phyloP scores from a whole-genome alignment of 1,140 invertebrate genomes.

The Phthorimaea operculella region DNA sequence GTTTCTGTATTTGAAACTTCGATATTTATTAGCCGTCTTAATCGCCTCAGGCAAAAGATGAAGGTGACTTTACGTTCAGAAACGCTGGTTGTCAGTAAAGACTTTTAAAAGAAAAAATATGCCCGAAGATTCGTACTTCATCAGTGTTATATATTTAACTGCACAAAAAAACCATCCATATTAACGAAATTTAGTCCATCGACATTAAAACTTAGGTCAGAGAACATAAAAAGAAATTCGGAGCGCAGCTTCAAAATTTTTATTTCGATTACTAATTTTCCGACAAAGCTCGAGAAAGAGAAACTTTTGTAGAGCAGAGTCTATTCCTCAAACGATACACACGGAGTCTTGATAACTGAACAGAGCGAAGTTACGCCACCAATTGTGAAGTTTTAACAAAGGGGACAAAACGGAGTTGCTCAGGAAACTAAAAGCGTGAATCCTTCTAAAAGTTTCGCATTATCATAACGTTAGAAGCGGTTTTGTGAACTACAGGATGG shows the following conservation, averaged over 20 bases:
- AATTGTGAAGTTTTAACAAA: conserved; percentile 27
- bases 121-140: too few relatives aligned
- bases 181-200: too few relatives aligned
- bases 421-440: conserved; percentile 24
- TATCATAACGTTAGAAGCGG: conserved; percentile 23
- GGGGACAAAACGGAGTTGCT: conserved; percentile 16
- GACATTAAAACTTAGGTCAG: too few relatives aligned
- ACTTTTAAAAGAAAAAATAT: too few relatives aligned
- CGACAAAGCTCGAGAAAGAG: neutral
- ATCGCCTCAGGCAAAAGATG: too few relatives aligned
- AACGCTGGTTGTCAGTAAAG: too few relatives aligned
- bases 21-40: too few relatives aligned
- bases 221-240: too few relatives aligned
- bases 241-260: neutral
- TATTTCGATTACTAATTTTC: neutral
- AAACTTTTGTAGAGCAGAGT: neutral
- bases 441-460: conserved; percentile 25
- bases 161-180: too few relatives aligned
- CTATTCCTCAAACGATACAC: conserved; percentile 10
- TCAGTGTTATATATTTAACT: too few relatives aligned
- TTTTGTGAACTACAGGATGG: conserved; percentile 13
- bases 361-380: conserved; percentile 11
- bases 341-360: conserved; percentile 8
- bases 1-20: neutral
- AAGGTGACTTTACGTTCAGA: too few relatives aligned